phyloP scores from a whole-genome alignment of 2,888 invertebrate genomes.

The Stomorhina lunata region DNA sequence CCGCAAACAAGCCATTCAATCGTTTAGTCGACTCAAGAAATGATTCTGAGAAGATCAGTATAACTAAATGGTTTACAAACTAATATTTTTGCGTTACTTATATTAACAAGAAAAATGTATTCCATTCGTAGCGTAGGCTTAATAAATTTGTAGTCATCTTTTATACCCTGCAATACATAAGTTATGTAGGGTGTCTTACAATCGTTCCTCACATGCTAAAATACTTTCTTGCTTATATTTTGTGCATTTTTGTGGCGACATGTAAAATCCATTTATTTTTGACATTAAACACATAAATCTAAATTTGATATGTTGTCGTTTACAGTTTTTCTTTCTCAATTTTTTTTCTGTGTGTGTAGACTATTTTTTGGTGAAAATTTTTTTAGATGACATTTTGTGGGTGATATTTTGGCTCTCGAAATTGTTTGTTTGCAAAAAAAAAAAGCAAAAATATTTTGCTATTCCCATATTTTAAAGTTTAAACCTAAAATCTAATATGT shows the following conservation, averaged over 20 bases:
- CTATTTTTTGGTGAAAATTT: not conserved
- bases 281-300: slow-evolving; percentile 69
- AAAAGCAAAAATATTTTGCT: too few species aligned
- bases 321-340: slow-evolving; percentile 24
- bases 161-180: too few species aligned
- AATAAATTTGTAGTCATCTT: too few species aligned
- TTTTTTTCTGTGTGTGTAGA: not conserved
- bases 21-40: too few species aligned
- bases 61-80: too few species aligned
- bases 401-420: slow-evolving; percentile 11
- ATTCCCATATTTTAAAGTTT: slow-evolving; percentile 18
- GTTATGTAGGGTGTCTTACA: too few species aligned
- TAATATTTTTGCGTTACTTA: too few species aligned
- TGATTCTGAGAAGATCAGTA: too few species aligned
- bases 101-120: too few species aligned
- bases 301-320: slow-evolving; percentile 68
- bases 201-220: not conserved
- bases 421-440: slow-evolving; percentile 13
- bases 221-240: slow-evolving; percentile 18
- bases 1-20: too few species aligned
- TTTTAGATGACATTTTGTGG: slow-evolving; percentile 18
- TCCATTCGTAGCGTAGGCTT: too few species aligned
- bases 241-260: slow-evolving; percentile 64
- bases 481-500: slow-evolving; percentile 19
- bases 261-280: slow-evolving; percentile 70